phyloP scores from a whole-genome alignment of 92 coral and sea anemone genomes.

The Epizoanthus stellaris region DNA sequence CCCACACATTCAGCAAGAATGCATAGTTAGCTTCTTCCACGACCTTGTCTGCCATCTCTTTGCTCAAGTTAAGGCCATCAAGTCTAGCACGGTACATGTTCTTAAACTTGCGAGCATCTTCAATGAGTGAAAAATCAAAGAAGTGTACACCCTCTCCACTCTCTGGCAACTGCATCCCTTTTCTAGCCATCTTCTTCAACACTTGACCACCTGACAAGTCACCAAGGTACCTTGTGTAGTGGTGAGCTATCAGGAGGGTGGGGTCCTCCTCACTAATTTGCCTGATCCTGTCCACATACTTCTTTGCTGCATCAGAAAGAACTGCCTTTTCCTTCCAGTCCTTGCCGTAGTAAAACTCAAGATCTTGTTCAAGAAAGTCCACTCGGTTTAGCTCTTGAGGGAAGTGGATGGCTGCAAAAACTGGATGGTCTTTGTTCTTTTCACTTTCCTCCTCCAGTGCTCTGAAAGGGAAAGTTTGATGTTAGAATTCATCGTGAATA shows the following conservation, averaged over 20 bases:
- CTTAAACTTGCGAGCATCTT: conserved; percentile 89
- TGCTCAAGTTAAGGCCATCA: conserved; percentile 75
- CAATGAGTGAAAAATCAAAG: conserved; percentile 76
- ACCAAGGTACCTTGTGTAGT: conserved; percentile 94
- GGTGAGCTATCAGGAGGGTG: conserved; percentile 88
- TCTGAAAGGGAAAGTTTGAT: conserved; percentile 43
- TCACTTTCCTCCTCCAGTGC: conserved; percentile 91
- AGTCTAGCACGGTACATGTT: conserved; percentile 82
- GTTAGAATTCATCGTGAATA: neutral
- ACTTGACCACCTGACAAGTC: conserved; percentile 95
- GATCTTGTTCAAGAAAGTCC: conserved; percentile 75
- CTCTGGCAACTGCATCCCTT: conserved; percentile 90
- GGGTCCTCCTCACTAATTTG: conserved; percentile 86
- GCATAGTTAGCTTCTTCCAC: conserved; percentile 89
- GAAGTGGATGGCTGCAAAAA: conserved; percentile 81
- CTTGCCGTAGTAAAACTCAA: conserved; percentile 87
- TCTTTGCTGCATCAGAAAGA: conserved; percentile 80
- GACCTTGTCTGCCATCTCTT: conserved; percentile 81
- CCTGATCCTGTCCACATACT: conserved; percentile 83
- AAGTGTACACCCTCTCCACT: conserved; percentile 90
- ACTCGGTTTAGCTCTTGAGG: conserved; percentile 86
- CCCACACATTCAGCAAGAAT: conserved; percentile 80
- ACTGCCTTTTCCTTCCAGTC: conserved; percentile 86
- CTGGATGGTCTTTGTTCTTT: conserved; percentile 77
- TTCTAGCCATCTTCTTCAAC: conserved; percentile 85